Percentiles rank a stretch among this genome's conserved stretches.
Conservation (phyloP, 2,888 invertebrate species). For the Torymus texanus region DNA sequence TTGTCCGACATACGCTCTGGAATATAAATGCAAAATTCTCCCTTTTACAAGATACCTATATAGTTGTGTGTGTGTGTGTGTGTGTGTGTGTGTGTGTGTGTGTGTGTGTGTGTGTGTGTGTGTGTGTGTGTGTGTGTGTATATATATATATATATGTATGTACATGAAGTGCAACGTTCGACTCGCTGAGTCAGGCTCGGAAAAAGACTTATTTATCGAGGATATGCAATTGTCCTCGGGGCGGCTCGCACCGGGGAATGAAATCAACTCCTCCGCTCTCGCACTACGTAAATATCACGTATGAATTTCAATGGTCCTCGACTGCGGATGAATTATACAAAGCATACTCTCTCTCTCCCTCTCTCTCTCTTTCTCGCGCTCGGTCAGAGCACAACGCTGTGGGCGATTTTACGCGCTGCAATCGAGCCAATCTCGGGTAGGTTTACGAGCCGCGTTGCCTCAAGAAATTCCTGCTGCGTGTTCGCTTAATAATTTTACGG, state of each 20-base stretch:
- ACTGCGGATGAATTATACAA: slow-evolving; percentile 34
- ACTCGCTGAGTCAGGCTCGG: neutral
- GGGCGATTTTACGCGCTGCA: slow-evolving; percentile 32
- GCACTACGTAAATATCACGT: slow-evolving; percentile 26
- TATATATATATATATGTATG: too few relatives aligned
- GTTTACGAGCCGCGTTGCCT: slow-evolving; percentile 6
- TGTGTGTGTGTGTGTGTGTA: too few relatives aligned
- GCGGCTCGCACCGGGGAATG: neutral
- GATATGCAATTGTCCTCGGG: neutral
- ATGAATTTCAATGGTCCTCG: slow-evolving; percentile 29
- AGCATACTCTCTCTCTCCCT: neutral
- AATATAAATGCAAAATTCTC: too few relatives aligned
- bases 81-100: too few relatives aligned
- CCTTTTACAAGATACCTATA: too few relatives aligned
- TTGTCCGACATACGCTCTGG: too few relatives aligned
- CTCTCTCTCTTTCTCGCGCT: neutral
- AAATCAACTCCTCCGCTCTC: slow-evolving; percentile 22
- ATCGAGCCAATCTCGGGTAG: slow-evolving; percentile 20
- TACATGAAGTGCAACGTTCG: neutral
- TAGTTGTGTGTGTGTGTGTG: too few relatives aligned
- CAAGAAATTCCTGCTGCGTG: slow-evolving; percentile 12
- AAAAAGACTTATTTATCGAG: neutral
- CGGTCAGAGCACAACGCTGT: neutral
- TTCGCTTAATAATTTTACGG: slow-evolving; percentile 42
- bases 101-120: too few relatives aligned